phyloP scores from a whole-genome alignment of 1,140 invertebrate species.

The Druon quercuslanigerum region DNA sequence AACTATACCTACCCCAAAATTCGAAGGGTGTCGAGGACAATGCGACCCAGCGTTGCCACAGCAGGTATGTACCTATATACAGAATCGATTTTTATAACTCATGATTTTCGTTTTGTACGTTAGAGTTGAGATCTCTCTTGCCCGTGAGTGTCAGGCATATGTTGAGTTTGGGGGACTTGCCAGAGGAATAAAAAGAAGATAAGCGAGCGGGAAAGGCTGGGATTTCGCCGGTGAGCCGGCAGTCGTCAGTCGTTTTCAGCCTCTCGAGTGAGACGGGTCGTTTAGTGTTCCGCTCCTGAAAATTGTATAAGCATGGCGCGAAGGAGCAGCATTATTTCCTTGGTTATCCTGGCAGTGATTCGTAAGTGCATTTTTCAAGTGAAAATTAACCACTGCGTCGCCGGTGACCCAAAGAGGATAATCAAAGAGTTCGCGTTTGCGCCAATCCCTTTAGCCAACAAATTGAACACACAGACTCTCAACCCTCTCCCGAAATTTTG shows the following conservation, averaged over 20 bases:
- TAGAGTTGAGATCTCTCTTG: not conserved
- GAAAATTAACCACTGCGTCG: not conserved
- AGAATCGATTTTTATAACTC: not conserved
- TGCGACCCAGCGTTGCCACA: not conserved
- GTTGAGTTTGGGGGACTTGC: constrained; percentile 35
- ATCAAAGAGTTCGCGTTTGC: constrained; percentile 5
- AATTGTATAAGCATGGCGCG: constrained; percentile 44
- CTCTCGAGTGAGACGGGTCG: constrained; percentile 66
- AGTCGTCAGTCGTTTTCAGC: constrained; percentile 67
- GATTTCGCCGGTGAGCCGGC: constrained; percentile 42
- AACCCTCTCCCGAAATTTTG: not conserved
- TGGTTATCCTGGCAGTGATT: constrained; percentile 46
- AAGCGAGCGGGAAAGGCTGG: constrained; percentile 40
- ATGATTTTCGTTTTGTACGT: not conserved
- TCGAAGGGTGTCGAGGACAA: constrained; percentile 11
- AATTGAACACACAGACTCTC: not conserved
- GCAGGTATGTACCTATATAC: not conserved
- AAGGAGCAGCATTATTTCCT: constrained; percentile 37
- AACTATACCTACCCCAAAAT: not conserved
- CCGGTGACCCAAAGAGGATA: not conserved
- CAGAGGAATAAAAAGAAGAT: constrained; percentile 49
- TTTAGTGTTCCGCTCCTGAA: constrained; percentile 42
- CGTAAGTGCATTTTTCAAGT: constrained; percentile 57
- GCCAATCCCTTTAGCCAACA: not conserved
- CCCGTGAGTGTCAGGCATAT: not conserved